Conservation (phyloP, 2,888 invertebrate genomes). For the Theristus sp. region DNA sequence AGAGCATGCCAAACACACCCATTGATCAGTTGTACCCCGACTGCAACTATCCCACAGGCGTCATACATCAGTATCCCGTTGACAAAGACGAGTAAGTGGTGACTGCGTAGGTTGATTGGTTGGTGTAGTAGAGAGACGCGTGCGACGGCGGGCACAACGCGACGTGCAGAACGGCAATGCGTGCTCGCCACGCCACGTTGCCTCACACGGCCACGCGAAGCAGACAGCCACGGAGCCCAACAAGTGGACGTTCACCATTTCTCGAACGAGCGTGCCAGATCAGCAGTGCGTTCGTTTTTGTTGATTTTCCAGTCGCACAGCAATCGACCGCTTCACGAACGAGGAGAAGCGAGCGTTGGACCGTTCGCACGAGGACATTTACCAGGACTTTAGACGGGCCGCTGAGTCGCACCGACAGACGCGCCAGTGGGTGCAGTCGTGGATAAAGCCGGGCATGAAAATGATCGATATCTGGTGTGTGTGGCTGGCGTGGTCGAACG, state of each 20-base stretch:
- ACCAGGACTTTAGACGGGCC: conserved; percentile 69
- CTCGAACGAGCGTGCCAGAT: too few relatives aligned
- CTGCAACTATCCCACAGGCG: conserved; percentile 62
- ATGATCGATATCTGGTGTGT: conserved; percentile 78
- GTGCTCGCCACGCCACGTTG: too few relatives aligned
- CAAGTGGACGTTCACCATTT: too few relatives aligned
- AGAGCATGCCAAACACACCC: background rate
- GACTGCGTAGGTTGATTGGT: too few relatives aligned
- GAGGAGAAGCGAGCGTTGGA: conserved; percentile 64
- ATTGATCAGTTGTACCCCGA: conserved; percentile 59
- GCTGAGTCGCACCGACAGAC: conserved; percentile 97
- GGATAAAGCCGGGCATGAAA: conserved; percentile 93
- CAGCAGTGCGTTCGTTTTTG: too few relatives aligned
- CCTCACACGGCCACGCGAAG: too few relatives aligned
- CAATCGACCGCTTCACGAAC: conserved; percentile 28
- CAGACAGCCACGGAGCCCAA: too few relatives aligned
- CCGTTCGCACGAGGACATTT: conserved; percentile 70
- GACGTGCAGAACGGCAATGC: too few relatives aligned
- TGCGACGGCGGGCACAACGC: too few relatives aligned
- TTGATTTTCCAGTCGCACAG: conserved; percentile 13
- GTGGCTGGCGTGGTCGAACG: background rate
- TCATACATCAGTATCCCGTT: conserved; percentile 62
- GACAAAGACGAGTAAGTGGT: conserved; percentile 47
- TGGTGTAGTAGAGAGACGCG: too few relatives aligned
- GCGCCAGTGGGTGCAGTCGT: conserved; percentile 68